phyloP scores from a whole-genome alignment of 1,140 invertebrate species.

The Oryctes rhinoceros region DNA sequence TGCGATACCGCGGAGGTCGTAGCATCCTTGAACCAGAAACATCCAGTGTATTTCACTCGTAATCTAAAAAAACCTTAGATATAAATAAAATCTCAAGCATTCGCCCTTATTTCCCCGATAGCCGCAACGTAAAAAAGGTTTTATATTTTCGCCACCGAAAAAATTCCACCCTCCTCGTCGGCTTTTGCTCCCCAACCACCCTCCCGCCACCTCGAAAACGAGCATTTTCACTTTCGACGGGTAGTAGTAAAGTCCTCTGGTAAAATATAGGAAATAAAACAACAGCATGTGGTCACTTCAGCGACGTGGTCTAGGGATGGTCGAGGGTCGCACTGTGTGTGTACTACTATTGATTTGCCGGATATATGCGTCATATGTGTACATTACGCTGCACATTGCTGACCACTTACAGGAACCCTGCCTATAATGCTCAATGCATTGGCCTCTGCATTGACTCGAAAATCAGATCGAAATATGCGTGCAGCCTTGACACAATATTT shows the following conservation, averaged over 20 bases:
- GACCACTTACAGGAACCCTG: conserved; percentile 44
- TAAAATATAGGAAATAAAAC: conserved; percentile 53
- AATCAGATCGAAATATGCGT: too few species aligned
- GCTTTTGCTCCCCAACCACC: background rate
- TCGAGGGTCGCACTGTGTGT: conserved; percentile 43
- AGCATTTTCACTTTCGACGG: conserved; percentile 50
- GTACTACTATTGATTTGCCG: conserved; percentile 54
- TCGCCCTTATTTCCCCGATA: conserved; percentile 1
- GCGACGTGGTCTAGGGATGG: conserved; percentile 42
- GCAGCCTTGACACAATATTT: background rate
- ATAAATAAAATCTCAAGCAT: conserved; percentile 34
- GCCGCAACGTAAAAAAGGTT: conserved; percentile 28
- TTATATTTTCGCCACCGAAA: conserved; percentile 26
- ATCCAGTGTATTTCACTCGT: background rate
- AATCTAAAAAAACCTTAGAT: conserved; percentile 40
- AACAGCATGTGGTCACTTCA: conserved; percentile 49
- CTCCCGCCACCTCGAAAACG: background rate
- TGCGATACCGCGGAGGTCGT: too few species aligned
- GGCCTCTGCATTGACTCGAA: too few species aligned
- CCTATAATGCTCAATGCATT: conserved; percentile 24
- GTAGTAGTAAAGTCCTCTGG: conserved; percentile 44
- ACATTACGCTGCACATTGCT: conserved; percentile 50
- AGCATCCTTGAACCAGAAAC: background rate
- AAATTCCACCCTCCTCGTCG: background rate
- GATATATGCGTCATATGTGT: conserved; percentile 53